Evolutionary conservation across 1,140 invertebrate species (phyloP).

Genomic region (Neodiprion lecontei): DNA sequence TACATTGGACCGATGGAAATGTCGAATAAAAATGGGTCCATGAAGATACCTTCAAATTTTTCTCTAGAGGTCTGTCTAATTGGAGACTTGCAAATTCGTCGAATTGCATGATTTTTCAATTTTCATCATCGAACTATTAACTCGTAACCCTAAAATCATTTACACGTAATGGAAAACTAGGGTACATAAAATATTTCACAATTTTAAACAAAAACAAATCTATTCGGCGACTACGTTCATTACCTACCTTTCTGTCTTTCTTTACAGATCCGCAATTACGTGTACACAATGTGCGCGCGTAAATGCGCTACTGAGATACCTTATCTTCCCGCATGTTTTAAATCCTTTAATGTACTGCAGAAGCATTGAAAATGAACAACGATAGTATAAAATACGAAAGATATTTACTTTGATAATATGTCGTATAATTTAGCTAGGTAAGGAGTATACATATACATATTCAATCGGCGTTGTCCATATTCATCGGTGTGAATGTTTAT

Average conservation of each 20-base stretch:
- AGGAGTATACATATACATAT: conserved; percentile 24
- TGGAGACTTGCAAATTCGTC: conserved; percentile 48
- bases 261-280: no score
- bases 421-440: conserved; percentile 57
- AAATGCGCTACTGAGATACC: no score
- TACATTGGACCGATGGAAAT: not conserved
- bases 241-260: no score
- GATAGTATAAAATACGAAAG: conserved; percentile 56
- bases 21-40: not conserved
- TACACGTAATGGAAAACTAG: not conserved
- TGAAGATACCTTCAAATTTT: not conserved
- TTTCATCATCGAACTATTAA: conserved; percentile 15
- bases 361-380: no score
- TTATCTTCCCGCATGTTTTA: not conserved
- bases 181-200: not conserved
- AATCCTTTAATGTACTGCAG: not conserved
- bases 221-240: not conserved
- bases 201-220: conserved; percentile 1
- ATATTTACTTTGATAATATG: conserved; percentile 53
- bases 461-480: conserved; percentile 8
- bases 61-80: conserved; percentile 39
- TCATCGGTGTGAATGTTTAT: not conserved
- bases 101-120: conserved; percentile 26
- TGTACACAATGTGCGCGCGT: no score
- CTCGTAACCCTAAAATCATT: not conserved